A percentile compares a stretch with the other conserved stretches of the same genome.
These are phyloP conservation scores for Batillaria attramentaria DNA, from an alignment of 1,140 invertebrate species.

Conservation along the genomic window DNA sequence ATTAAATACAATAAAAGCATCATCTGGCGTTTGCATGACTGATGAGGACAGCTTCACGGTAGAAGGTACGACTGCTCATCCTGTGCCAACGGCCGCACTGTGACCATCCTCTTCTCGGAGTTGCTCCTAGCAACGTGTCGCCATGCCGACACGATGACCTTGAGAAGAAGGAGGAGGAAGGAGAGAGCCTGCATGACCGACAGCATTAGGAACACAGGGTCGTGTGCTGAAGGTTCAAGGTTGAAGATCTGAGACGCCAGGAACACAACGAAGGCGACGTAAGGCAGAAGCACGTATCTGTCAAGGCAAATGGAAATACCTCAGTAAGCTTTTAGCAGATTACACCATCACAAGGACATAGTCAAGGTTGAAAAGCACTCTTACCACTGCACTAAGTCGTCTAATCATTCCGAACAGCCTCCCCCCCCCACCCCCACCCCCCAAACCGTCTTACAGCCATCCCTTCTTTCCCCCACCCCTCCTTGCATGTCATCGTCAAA, in stretches of 20 bases:
- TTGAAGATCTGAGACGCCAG: neutral
- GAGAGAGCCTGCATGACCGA: neutral
- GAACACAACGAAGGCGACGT: neutral
- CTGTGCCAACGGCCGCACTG: neutral
- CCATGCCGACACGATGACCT: neutral
- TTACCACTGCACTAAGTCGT: no score
- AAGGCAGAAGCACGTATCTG: conserved; percentile 14
- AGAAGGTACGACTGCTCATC: conserved; percentile 9
- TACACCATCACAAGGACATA: no score
- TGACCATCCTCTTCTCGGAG: neutral
- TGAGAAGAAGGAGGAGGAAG: conserved; percentile 15
- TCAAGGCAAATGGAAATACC: neutral
- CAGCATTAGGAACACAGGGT: neutral
- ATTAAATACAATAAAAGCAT: no score
- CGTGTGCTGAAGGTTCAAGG: neutral
- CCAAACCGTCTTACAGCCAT: no score
- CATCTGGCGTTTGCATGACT: no score
- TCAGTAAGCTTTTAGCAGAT: no score
- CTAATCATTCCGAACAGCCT: no score
- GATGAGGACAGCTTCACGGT: no score
- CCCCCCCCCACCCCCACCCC: no score
- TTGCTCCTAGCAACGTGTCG: neutral
- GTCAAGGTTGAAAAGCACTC: no score
- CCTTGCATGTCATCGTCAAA: no score
- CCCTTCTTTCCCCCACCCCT: no score